Percentiles rank a stretch among this genome's conserved stretches.
phyloP scores from a whole-genome alignment of 2,888 invertebrate species.

The Anthrax anthrax region DNA sequence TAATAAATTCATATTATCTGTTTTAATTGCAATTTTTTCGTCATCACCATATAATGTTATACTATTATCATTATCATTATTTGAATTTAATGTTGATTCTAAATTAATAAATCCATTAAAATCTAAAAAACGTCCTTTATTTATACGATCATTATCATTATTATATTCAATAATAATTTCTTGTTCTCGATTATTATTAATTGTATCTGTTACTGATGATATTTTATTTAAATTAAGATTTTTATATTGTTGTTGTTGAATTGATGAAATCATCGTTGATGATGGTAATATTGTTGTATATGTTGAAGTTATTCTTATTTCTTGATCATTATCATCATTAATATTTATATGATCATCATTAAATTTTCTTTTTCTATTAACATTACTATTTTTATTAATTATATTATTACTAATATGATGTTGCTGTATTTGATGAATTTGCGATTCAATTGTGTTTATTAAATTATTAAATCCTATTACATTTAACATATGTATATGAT shows the following conservation, averaged over 20 bases:
- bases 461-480: too few species aligned
- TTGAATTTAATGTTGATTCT: conserved; percentile 1
- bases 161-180: not conserved
- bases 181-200: too few species aligned
- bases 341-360: too few species aligned
- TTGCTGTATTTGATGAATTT: too few species aligned
- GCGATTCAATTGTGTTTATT: too few species aligned
- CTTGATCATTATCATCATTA: not conserved
- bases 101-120: conserved; percentile 9
- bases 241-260: not conserved
- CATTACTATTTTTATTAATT: too few species aligned
- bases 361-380: too few species aligned
- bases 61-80: not conserved
- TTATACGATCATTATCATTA: not conserved
- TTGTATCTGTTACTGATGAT: not conserved
- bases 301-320: not conserved
- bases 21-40: conserved; percentile 1
- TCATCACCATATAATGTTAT: not conserved
- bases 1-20: conserved; percentile 1
- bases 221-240: too few species aligned
- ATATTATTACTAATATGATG: too few species aligned
- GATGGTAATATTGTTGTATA: not conserved
- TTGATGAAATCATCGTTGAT: not conserved
- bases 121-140: conserved; percentile 9
- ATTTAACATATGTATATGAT: too few species aligned